Conservation (phyloP, 2,888 invertebrate genomes). For the Nephrocerus scutellatus region DNA sequence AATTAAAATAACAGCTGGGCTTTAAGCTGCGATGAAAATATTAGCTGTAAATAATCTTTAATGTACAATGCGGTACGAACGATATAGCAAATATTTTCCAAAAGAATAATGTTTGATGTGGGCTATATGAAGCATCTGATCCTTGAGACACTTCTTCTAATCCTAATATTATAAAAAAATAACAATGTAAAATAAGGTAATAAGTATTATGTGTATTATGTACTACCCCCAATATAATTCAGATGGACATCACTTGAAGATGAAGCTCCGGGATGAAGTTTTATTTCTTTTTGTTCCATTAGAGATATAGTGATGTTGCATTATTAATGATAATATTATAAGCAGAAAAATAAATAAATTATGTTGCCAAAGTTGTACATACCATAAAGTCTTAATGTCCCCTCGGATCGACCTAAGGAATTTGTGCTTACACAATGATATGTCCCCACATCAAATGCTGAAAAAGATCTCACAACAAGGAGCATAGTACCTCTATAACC, state of each 20-base stretch:
- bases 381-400: conserved; percentile 60
- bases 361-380: conserved; percentile 8
- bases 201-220: too few species aligned
- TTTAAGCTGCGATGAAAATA: too few species aligned
- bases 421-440: conserved; percentile 70
- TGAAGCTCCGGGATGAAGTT: conserved; percentile 44
- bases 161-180: too few species aligned
- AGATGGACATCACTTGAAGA: conserved; percentile 44
- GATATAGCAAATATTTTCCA: too few species aligned
- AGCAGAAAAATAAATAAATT: neutral
- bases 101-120: too few species aligned
- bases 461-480: conserved; percentile 49
- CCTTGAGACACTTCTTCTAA: too few species aligned
- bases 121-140: too few species aligned
- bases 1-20: too few species aligned
- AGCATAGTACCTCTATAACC: conserved; percentile 47
- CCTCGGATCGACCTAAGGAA: conserved; percentile 60
- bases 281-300: conserved; percentile 41
- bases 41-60: too few species aligned
- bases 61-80: too few species aligned
- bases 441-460: conserved; percentile 59
- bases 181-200: too few species aligned
- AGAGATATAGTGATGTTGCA: neutral
- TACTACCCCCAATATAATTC: too few species aligned
- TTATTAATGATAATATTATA: neutral